Conservation (phyloP, 2,113 vertebrate genomes). For the Dasyprocta punctata region DNA sequence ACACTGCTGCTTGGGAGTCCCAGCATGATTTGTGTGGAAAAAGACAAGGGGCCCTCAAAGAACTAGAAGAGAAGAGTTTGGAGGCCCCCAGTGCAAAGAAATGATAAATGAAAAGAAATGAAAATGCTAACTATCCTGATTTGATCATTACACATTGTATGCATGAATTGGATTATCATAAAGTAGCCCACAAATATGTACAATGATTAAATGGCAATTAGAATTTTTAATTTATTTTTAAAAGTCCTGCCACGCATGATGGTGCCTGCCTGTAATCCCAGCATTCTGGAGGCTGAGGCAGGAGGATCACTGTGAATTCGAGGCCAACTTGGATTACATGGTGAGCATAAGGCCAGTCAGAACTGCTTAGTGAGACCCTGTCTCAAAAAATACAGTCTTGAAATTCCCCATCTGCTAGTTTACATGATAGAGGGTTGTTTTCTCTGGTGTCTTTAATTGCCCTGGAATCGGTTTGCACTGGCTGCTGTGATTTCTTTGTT, state of each 20-base stretch:
- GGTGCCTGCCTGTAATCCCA: neutral
- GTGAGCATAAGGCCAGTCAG: neutral
- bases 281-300: neutral
- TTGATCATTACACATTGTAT: neutral
- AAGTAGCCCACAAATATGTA: neutral
- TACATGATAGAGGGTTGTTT: conserved; percentile 70
- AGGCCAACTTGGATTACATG: neutral
- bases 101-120: neutral
- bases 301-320: neutral
- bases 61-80: neutral
- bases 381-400: neutral
- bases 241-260: neutral
- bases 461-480: conserved; percentile 52
- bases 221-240: neutral
- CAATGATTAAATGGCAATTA: neutral
- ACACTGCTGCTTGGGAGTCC: neutral
- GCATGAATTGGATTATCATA: neutral
- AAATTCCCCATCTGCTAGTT: conserved; percentile 26
- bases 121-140: neutral
- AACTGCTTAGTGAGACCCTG: neutral
- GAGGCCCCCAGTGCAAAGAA: neutral
- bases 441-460: conserved; percentile 77
- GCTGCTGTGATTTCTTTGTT: conserved; percentile 53
- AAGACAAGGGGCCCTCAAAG: neutral
- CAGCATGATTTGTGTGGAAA: neutral